Base-by-base conservation (phyloP, 2,797 vertebrate species). In the Cephalopachus bancanus region DNA sequence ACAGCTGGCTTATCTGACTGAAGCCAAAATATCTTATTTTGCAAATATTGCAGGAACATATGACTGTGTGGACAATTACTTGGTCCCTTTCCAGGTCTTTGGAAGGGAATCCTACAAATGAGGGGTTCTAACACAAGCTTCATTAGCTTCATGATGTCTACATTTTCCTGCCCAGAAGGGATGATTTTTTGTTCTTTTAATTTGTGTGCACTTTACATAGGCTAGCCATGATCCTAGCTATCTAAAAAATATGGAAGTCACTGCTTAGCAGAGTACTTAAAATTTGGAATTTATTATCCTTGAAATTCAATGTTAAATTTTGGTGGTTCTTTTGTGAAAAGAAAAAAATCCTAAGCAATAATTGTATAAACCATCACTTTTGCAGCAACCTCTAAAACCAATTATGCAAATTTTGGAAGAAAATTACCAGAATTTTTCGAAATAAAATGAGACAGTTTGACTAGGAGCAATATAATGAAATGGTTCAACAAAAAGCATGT, bases 311-410 rank as follows among this genome's bases (percentile, higher is more conserved):
- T 7, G 49, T 78, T 67, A 74, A 93, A 79, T 55, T 14, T 65
- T 65, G 9, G 12, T 26, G 44, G 33, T 93, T 84, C 55, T 80
- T 80, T 19, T 86, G 16, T 67, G 7, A 75, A 92, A 24, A 60
- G 9, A 53, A 69, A 51, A 37, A 74, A 44, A 74, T 49, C 57
- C 44, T 75, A 76, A 88, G 11, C 37, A 81, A 64, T 71, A 78
- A 72, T 62, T 64, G 16, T 71, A 44, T 83, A 95, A 90, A 83
- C 22, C 10, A 72, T 57, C 64, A 84, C 33, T 89, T 89, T 86
- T 83, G 30, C 16, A 51, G 49, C 22, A 83, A 76, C 15, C n/a
- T 83, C 69, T 95, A 83, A 83, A 89, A 53, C 37, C 33, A 86
- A 69, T 37, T 79, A 62, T 51, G 55, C 6, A 78, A 78, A 71